Evolutionary conservation across 2,888 invertebrate species (phyloP).

Genomic region (Tipula unca): DNA sequence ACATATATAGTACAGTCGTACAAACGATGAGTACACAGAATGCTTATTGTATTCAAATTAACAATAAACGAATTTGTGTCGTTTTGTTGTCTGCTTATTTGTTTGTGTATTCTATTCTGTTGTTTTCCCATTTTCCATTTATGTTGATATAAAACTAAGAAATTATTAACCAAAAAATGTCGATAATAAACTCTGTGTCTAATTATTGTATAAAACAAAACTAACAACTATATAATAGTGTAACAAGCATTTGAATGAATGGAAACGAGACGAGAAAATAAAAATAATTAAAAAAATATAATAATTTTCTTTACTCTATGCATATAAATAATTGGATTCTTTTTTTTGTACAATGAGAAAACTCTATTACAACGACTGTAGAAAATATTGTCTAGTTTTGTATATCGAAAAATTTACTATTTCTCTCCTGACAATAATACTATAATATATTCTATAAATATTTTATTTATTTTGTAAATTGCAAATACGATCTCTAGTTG

Average conservation of each 20-base stretch:
- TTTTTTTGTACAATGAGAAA: background rate
- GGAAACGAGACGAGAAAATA: background rate
- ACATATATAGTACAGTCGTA: background rate
- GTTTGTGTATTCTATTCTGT: background rate
- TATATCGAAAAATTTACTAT: background rate
- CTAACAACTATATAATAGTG: background rate
- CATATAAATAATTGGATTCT: background rate
- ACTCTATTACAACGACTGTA: background rate
- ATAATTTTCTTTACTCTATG: background rate
- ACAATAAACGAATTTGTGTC: slow-evolving; percentile 8
- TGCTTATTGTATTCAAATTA: slow-evolving; percentile 14
- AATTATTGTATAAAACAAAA: background rate
- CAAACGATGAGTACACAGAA: background rate
- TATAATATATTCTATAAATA: background rate
- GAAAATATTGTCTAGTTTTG: background rate
- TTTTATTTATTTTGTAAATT: background rate
- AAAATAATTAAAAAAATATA: background rate
- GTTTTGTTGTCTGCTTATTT: background rate
- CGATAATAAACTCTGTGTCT: background rate
- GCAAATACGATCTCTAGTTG: background rate
- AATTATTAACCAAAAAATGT: background rate
- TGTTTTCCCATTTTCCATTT: background rate
- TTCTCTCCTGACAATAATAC: background rate
- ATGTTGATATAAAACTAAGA: background rate
- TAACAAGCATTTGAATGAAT: background rate